Evolutionary conservation across 2,888 invertebrate species (phyloP), one percentile per base, ranked within the genome.

Genomic region (Temnothorax ravouxi): DNA sequence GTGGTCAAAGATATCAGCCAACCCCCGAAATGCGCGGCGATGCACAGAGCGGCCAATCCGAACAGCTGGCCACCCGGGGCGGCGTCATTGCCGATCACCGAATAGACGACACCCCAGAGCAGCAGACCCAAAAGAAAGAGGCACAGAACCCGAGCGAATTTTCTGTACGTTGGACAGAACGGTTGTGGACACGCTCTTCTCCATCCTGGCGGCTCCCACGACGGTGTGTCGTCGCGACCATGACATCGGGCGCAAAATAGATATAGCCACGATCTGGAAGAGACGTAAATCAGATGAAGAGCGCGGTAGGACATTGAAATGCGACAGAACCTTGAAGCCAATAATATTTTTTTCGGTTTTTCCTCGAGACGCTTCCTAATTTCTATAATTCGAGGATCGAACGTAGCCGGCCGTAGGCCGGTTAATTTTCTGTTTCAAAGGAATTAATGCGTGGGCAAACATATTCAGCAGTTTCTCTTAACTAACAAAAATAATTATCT

Each of bases 51-150:
- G 0, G 98, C 97, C 29, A 98, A 95, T 87, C 97, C 97, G 93
- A 98, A 98, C 9, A 98, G 95, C 93, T 97, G 97, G 13, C 98
- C 98, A n/a, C 97, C 97, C 1, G 98, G 98, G 18, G 97, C 98
- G 38, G 97, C 98, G 44, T 97, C 97, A 13, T 96, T 95, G 25
- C 98, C 98, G 91, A 98, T 96, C 83, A 98, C 96, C 76, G 97
- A 96, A 95, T 96, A 98, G 85, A 97, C 96, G 67, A 97, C 96
- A 86, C 97, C 96, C 98, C 98, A 98, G 62, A 96, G 95, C 87
- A 98, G 95, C 47, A 97, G 91, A 83, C 97, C 97, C 93, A 98
- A 97, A 75, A 98, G 94, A 88, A 97, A 95, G 77, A 98, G 95
- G 75, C 97, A 96, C 86, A 97, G 86, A 25, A 97, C 96, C 91